These are phyloP conservation scores for Synanthedon tipuliformis DNA, from an alignment of 2,888 invertebrate genomes.

Conservation along the genomic window DNA sequence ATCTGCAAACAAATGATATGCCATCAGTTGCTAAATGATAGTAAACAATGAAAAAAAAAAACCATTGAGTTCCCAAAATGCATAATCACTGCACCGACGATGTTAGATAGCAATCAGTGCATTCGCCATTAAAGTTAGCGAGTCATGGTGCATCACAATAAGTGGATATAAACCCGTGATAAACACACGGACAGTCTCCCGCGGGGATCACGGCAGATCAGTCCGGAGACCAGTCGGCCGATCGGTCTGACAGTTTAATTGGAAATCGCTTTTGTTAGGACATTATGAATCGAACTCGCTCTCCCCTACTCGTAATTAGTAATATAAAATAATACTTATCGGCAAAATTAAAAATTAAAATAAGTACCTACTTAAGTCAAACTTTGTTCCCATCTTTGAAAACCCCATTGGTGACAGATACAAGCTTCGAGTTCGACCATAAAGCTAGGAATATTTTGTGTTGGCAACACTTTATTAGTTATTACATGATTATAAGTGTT, in stretches of 20 bases:
- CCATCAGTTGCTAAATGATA: slow-evolving; percentile 4
- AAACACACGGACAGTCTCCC: slow-evolving; percentile 19
- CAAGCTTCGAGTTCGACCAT: too few relatives aligned
- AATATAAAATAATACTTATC: too few relatives aligned
- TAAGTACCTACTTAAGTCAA: too few relatives aligned
- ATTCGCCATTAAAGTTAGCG: slow-evolving; percentile 29
- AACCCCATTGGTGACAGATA: too few relatives aligned
- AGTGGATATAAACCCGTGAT: slow-evolving; percentile 5
- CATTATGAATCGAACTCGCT: too few relatives aligned
- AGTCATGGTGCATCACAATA: slow-evolving; percentile 27
- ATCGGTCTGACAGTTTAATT: slow-evolving; percentile 40
- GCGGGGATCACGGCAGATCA: slow-evolving; percentile 19
- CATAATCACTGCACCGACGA: slow-evolving; percentile 38
- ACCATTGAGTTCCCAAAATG: slow-evolving; percentile 29
- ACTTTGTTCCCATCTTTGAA: too few relatives aligned
- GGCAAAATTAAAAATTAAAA: too few relatives aligned
- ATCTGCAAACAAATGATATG: too few relatives aligned
- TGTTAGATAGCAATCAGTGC: slow-evolving; percentile 41
- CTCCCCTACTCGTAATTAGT: too few relatives aligned
- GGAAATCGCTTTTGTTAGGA: slow-evolving; percentile 14
- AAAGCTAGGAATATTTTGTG: too few relatives aligned
- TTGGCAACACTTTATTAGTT: too few relatives aligned
- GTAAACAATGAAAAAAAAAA: slow-evolving; percentile 15
- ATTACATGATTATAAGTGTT: too few relatives aligned
- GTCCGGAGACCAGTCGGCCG: slow-evolving; percentile 4